phyloP scores from a whole-genome alignment of 2,797 vertebrate species.

The Dicrostonyx torquatus region DNA sequence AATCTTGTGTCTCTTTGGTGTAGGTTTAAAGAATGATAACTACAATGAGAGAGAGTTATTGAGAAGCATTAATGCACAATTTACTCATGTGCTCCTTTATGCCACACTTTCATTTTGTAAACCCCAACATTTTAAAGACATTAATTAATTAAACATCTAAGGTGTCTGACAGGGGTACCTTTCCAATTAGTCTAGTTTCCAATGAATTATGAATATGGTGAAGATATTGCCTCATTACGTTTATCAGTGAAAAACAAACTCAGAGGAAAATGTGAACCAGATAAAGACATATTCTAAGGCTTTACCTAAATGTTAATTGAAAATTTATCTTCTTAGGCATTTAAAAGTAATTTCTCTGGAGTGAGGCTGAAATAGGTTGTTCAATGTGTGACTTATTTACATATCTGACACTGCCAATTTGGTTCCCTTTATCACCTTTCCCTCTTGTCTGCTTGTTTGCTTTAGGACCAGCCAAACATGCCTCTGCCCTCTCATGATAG shows the following conservation, averaged over 20 bases:
- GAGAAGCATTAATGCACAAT: conserved; percentile 48
- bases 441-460: not conserved
- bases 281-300: conserved; percentile 48
- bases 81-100: conserved; percentile 59
- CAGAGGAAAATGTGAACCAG: conserved; percentile 21
- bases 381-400: not conserved
- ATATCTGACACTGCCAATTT: not conserved
- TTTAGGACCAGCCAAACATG: not conserved
- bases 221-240: conserved; percentile 26
- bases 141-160: conserved; percentile 58
- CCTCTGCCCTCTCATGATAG: not conserved
- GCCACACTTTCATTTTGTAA: conserved; percentile 64
- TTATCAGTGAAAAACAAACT: conserved; percentile 56
- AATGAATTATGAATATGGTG: conserved; percentile 35
- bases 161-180: not conserved
- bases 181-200: conserved; percentile 56
- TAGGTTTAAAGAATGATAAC: conserved; percentile 97
- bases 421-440: not conserved
- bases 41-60: conserved; percentile 82
- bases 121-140: conserved; percentile 41
- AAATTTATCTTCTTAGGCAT: conserved; percentile 33
- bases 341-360: conserved; percentile 42
- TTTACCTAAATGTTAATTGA: conserved; percentile 60
- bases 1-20: conserved; percentile 92
- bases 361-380: not conserved